phyloP scores from a whole-genome alignment of 2,888 invertebrate genomes.

The Leucoma salicis region DNA sequence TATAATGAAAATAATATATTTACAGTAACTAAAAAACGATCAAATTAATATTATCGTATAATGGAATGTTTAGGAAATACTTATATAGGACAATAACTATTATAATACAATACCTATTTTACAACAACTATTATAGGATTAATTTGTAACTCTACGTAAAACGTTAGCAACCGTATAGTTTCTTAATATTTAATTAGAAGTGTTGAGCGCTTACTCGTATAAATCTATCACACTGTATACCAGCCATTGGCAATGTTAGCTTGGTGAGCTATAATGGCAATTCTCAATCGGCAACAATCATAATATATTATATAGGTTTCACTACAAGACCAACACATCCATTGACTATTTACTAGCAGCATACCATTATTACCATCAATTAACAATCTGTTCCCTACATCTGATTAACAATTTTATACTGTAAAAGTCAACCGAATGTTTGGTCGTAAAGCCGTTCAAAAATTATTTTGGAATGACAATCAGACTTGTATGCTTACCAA shows the following conservation, averaged over 20 bases:
- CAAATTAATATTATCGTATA: conserved; percentile 35
- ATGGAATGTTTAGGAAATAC: conserved; percentile 63
- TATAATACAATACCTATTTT: conserved; percentile 51
- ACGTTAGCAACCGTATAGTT: conserved; percentile 61
- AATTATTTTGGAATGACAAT: conserved; percentile 65
- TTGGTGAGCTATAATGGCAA: conserved; percentile 68
- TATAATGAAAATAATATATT: conserved; percentile 32
- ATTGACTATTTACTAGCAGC: conserved; percentile 16
- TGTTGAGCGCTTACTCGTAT: conserved; percentile 62
- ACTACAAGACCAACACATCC: no score
- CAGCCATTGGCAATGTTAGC: conserved; percentile 64
- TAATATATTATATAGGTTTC: conserved; percentile 23
- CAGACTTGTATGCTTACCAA: conserved; percentile 58
- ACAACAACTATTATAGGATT: conserved; percentile 54
- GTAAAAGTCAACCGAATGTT: conserved; percentile 21
- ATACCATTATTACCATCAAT: not conserved
- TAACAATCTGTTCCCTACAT: not conserved
- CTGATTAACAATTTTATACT: not conserved
- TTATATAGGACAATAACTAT: conserved; percentile 39
- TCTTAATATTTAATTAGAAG: conserved; percentile 49
- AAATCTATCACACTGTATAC: conserved; percentile 62
- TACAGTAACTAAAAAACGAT: conserved; percentile 34
- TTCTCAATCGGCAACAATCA: conserved; percentile 51
- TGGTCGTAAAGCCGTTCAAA: conserved; percentile 27
- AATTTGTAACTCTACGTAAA: conserved; percentile 47